Evolutionary conservation across 2,113 vertebrate genomes (phyloP).

Genomic region (Alces alces): DNA sequence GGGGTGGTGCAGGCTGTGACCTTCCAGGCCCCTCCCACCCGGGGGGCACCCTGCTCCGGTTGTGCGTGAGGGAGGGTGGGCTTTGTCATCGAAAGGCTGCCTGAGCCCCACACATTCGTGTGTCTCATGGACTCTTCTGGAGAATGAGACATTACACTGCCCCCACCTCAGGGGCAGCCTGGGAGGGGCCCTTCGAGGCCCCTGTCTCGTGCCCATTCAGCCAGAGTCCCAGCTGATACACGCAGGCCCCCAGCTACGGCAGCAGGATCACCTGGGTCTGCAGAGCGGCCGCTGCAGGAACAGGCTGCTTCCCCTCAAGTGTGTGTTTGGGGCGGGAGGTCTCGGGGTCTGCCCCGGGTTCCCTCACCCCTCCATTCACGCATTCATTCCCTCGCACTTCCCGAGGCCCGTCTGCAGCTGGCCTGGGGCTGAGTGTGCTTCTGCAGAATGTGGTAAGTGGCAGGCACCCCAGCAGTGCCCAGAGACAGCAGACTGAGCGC

Average conservation of each 20-base stretch:
- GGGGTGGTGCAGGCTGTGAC: not conserved
- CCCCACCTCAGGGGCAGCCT: not conserved
- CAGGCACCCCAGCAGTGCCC: not conserved
- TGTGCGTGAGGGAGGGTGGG: rapidly evolving
- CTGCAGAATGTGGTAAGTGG: not conserved
- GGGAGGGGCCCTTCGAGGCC: not conserved
- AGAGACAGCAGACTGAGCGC: not conserved
- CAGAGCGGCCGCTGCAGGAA: not conserved
- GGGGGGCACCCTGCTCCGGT: rapidly evolving
- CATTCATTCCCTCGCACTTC: not conserved
- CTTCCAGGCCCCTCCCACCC: not conserved
- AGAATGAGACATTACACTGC: not conserved
- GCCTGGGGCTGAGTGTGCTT: rapidly evolving
- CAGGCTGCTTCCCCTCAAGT: not conserved
- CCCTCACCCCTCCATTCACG: not conserved
- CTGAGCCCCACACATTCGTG: not conserved
- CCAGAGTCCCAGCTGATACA: rapidly evolving
- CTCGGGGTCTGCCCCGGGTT: not conserved
- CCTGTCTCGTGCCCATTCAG: not conserved
- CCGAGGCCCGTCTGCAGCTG: not conserved
- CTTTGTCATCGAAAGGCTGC: too few relatives aligned
- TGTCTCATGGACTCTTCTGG: too few relatives aligned
- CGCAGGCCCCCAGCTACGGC: not conserved
- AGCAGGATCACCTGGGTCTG: not conserved
- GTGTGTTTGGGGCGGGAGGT: rapidly evolving